phyloP scores from a whole-genome alignment of 2,113 vertebrate genomes.

The Phasianus colchicus region DNA sequence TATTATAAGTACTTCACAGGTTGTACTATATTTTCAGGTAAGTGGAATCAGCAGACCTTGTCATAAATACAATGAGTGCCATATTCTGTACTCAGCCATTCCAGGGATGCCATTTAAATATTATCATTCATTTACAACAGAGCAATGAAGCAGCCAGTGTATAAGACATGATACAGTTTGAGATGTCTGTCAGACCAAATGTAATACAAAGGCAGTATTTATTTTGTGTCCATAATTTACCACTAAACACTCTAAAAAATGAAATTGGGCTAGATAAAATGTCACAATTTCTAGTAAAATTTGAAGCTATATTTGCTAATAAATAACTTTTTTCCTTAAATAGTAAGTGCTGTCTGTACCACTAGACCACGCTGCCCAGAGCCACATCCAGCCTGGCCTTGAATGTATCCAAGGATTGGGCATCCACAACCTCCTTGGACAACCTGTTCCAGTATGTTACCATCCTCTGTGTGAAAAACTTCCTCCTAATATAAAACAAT shows the following conservation, averaged over 20 bases:
- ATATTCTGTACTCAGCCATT: rapidly evolving
- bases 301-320: neutral
- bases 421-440: too few species aligned
- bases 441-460: too few species aligned
- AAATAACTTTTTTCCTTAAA: neutral
- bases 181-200: rapidly evolving
- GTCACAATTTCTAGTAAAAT: neutral
- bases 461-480: too few species aligned
- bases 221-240: neutral
- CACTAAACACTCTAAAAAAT: neutral
- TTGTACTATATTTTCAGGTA: neutral
- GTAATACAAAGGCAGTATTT: rapidly evolving
- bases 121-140: neutral
- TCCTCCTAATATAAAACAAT: too few species aligned
- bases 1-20: neutral
- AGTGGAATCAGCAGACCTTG: rapidly evolving
- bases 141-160: neutral
- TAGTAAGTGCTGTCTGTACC: neutral
- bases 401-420: too few species aligned
- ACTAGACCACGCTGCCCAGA: too few species aligned
- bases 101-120: neutral
- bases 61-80: neutral
- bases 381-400: too few species aligned
- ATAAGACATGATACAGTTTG: neutral
- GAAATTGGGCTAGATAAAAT: neutral